Evolutionary conservation across 2,797 vertebrate species (phyloP), one percentile per base, ranked within the genome.

Genomic region (Sarcophilus harrisii): DNA sequence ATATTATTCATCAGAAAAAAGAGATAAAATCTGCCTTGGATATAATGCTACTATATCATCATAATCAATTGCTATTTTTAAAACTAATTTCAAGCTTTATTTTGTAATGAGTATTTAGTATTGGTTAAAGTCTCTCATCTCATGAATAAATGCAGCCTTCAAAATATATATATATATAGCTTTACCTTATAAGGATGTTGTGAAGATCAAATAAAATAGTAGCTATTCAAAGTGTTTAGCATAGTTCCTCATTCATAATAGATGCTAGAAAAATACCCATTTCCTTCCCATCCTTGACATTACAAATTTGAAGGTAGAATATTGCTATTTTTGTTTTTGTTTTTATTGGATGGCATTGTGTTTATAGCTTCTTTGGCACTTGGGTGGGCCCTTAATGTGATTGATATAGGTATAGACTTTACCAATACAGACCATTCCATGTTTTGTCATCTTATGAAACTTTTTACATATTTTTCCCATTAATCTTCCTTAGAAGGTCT

Each of bases 331-430:
- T 90, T 93, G 38, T 95, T 95, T 94, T 32, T 13, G 1, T 38
- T 73, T 93, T 95, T 93, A 89, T 62, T 90, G 52, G 30, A 13
- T 95, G 16, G 66, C 29, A 93, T 57, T 92, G 95, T 96, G 28
- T 49, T 93, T 96, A 89, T 5, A 89, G 54, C 3, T 55, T 6
- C 21, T 87, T 49, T 87, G 38, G 38, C 30, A 87, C 38, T 45
- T 49, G 3, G 10, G 0, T 49, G 24, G 18, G 38, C 38, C 38
- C 8, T 45, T 87, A 21, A 45, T 49, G 21, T 45, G 10, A 49
- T 49, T 87, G 21, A 9, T 27, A 87, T 87, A 87, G 38, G 38
- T 45, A 49, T 9, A 27, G 10, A 45, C 13, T 11, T 49, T 49
- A 49, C 73, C 24, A 49, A 45, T 11, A 9, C 0, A 45, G 38